A percentile compares a stretch with the other conserved stretches of the same genome.
These are phyloP conservation scores for Leiothrix lutea DNA, from an alignment of 2,113 vertebrate genomes.

Conservation along the genomic window DNA sequence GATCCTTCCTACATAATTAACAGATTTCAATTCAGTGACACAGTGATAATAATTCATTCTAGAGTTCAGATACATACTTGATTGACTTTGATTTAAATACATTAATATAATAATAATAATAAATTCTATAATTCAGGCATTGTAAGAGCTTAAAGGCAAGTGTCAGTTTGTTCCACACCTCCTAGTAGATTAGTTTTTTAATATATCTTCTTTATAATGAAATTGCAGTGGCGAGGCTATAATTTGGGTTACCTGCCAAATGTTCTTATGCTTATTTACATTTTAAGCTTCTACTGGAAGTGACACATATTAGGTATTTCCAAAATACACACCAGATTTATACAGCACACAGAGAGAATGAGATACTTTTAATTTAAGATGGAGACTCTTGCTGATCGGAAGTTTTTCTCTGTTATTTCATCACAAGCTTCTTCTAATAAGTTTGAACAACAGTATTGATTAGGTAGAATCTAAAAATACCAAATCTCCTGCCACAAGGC, in stretches of 20 bases:
- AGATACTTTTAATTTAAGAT: neutral
- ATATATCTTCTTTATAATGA: neutral
- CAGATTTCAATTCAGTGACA: slow-evolving; percentile 17
- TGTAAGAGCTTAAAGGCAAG: slow-evolving; percentile 12
- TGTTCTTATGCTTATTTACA: slow-evolving; percentile 5
- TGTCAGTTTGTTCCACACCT: neutral
- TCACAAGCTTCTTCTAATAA: neutral
- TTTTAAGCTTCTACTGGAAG: neutral
- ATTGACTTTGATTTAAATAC: slow-evolving; percentile 37
- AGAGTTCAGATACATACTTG: slow-evolving; percentile 22
- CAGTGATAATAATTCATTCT: slow-evolving; percentile 18
- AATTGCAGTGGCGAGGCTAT: neutral
- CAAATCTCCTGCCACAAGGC: neutral
- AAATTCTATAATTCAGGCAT: slow-evolving; percentile 15
- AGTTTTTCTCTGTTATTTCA: neutral
- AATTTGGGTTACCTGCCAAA: slow-evolving; percentile 35
- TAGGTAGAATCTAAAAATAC: neutral
- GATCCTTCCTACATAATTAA: slow-evolving; percentile 34
- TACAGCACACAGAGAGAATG: neutral
- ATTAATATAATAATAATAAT: slow-evolving; percentile 4
- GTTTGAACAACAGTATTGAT: neutral
- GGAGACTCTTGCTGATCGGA: neutral
- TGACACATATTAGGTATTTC: neutral
- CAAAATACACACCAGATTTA: neutral
- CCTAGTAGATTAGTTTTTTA: neutral